Evolutionary conservation across 2,113 vertebrate genomes (phyloP), one percentile per base, ranked within the genome.

Genomic region (Raja brachyura): DNA sequence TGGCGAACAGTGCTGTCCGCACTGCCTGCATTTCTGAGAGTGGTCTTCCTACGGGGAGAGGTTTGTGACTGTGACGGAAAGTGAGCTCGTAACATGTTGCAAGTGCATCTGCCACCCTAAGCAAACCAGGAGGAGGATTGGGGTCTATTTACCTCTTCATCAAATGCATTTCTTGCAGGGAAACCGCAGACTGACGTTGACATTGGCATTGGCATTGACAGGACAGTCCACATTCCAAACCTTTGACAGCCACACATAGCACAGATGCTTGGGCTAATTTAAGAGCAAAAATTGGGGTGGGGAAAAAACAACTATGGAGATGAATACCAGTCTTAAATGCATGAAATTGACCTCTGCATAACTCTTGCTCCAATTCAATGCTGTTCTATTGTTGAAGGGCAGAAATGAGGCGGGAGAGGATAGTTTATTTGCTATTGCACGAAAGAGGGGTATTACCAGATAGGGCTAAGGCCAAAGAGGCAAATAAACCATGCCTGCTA

Each of bases 221-320:
- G 68, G 90, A 73, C 28, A 20, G 33, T 73, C 90, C 31, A 73
- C 90, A 73, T 73, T 92, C 90, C 90, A 92, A 73, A 33, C 90
- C 70, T 68, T 54, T 92, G 90, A 92, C 14, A 0, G 13, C 83
- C n/a, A 63, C 68, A 92, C 31, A 39, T 54, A 13, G 66, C 54
- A 20, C 13, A 54, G 4, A 73, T 92, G 22, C 39, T 73, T 92
- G 20, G 20, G 33, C 90, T 92, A 92, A 92, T 74, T 92, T 74
- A 92, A 73, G 90, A 33, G 10, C 18, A 54, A 10, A 54, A 73
- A 73, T 54, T 54, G 33, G 33, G 85, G 33, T 92, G 68, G 90
- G 48, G 68, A 92, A 54, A 20, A 54, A 74, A 92, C 73, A 92
- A 54, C 20, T 22, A 73, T 22, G 54, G 39, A 70, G 39, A 25